Evolutionary conservation across 2,113 vertebrate species (phyloP).

Genomic region (Callipepla squamata): DNA sequence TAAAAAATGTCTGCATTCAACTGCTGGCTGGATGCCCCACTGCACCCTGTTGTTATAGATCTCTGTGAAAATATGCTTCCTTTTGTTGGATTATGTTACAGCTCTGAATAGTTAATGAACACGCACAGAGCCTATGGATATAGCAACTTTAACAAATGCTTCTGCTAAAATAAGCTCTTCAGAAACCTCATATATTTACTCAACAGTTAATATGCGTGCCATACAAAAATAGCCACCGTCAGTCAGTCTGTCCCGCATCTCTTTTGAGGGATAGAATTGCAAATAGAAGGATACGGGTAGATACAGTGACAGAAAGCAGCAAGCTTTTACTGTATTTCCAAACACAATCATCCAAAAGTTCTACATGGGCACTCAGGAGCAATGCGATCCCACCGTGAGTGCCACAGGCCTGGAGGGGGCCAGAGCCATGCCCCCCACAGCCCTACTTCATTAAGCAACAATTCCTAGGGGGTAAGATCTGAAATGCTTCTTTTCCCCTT

Average conservation of each 20-base stretch:
- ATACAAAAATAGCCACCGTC: conserved; percentile 18
- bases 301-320: background rate
- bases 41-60: background rate
- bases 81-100: conserved; percentile 63
- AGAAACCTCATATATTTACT: conserved; percentile 56
- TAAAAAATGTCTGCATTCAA: background rate
- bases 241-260: background rate
- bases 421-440: no score
- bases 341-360: background rate
- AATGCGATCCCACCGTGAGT: background rate
- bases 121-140: conserved; percentile 50
- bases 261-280: background rate
- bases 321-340: background rate
- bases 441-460: background rate
- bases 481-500: background rate
- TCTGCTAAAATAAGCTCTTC: conserved; percentile 64
- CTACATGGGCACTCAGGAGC: background rate
- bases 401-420: background rate
- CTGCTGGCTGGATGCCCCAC: background rate
- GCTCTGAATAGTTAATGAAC: conserved; percentile 43
- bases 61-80: conserved; percentile 53
- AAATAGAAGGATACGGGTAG: background rate
- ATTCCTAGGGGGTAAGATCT: background rate
- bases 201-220: background rate
- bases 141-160: conserved; percentile 56